Conservation (phyloP, 2,797 vertebrate genomes). For the Glossophaga mutica region DNA sequence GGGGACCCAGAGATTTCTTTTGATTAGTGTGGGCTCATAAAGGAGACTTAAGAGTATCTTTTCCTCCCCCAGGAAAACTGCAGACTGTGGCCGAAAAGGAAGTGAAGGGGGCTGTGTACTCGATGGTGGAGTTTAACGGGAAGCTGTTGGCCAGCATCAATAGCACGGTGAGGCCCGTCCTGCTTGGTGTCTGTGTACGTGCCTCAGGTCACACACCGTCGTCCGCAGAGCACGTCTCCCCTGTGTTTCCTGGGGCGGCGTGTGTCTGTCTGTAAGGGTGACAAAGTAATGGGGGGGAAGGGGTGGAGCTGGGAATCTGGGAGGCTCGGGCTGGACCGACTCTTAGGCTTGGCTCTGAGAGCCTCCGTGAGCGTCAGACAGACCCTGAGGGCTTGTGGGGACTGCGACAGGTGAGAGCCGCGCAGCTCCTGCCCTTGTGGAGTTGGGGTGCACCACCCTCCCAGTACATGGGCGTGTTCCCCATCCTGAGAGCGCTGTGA, state of each 20-base stretch:
- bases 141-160: slow-evolving; percentile 99
- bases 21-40: background rate
- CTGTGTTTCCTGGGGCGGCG: background rate
- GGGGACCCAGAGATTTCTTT: background rate
- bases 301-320: background rate
- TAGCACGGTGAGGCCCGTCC: slow-evolving; percentile 88
- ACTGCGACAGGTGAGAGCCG: background rate
- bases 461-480: background rate
- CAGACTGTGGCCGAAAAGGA: slow-evolving; percentile 99
- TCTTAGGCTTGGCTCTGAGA: background rate
- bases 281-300: background rate
- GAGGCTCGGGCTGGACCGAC: background rate
- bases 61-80: slow-evolving; percentile 88
- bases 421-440: background rate
- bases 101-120: slow-evolving; percentile 98
- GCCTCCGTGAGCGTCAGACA: background rate
- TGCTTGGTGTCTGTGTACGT: too few species aligned
- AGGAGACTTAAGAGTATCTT: background rate
- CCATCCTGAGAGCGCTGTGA: background rate
- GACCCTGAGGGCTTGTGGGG: background rate
- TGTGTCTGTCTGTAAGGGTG: background rate
- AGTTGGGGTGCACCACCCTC: background rate
- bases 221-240: background rate
- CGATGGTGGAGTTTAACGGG: slow-evolving; percentile 98
- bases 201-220: background rate